Evolutionary conservation across 2,113 vertebrate species (phyloP).

Genomic region (Coregonus clupeaformis): DNA sequence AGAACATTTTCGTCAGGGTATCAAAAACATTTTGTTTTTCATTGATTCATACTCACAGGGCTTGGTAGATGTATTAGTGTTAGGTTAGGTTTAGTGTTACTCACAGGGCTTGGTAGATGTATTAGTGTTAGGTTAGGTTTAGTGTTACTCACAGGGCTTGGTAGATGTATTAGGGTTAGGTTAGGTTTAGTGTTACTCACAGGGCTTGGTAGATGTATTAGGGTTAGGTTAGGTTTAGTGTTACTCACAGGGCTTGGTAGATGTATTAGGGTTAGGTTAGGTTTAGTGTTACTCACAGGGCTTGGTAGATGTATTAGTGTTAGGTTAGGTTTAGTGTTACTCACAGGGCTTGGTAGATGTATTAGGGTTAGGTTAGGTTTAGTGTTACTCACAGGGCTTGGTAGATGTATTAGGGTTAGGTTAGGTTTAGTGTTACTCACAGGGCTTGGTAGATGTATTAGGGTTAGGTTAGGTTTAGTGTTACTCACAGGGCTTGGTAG

Average conservation of each 20-base stretch:
- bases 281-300: constrained; percentile 61
- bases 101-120: constrained; percentile 69
- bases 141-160: constrained; percentile 68
- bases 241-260: constrained; percentile 71
- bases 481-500: constrained; percentile 71
- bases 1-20: too few relatives aligned
- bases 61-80: neutral
- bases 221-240: neutral
- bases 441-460: constrained; percentile 61
- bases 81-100: constrained; percentile 26
- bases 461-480: neutral
- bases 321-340: constrained; percentile 26
- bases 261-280: neutral
- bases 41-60: too few relatives aligned
- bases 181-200: constrained; percentile 53
- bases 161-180: constrained; percentile 28
- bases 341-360: constrained; percentile 69
- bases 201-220: constrained; percentile 61
- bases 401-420: constrained; percentile 28
- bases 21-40: too few relatives aligned
- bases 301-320: constrained; percentile 51
- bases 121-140: neutral
- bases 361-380: neutral
- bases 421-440: constrained; percentile 53
- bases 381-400: constrained; percentile 68